Conservation (phyloP, 2,113 vertebrate genomes). For the Phaethornis superciliosus region DNA sequence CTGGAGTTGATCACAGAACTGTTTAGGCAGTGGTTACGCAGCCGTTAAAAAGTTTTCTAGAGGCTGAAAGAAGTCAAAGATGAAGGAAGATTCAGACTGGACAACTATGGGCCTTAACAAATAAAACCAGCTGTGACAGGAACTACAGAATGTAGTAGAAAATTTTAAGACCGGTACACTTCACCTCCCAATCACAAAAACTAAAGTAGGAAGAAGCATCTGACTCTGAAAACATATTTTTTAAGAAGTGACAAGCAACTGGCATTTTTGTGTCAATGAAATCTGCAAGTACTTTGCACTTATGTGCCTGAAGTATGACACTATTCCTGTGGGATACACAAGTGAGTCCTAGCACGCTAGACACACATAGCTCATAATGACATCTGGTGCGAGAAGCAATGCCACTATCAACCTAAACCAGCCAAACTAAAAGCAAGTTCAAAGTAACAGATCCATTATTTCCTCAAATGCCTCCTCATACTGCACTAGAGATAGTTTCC, state of each 20-base stretch:
- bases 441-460: neutral
- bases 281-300: neutral
- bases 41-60: constrained; percentile 13
- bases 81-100: neutral
- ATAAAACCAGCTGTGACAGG: neutral
- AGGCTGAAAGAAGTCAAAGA: neutral
- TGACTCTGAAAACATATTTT: neutral
- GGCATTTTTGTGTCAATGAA: neutral
- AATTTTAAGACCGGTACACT: neutral
- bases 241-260: neutral
- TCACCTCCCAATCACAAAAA: neutral
- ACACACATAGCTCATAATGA: accelerated
- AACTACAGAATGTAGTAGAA: neutral
- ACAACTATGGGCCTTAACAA: neutral
- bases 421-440: neutral
- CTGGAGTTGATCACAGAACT: neutral
- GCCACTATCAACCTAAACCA: neutral
- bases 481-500: neutral
- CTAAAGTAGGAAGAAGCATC: neutral
- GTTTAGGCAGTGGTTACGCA: neutral
- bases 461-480: neutral
- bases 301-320: neutral
- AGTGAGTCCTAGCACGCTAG: accelerated
- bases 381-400: neutral
- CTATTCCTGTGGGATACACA: neutral